A percentile compares a stretch with the other conserved stretches of the same genome.
phyloP scores from a whole-genome alignment of 2,113 vertebrate species.

The Chascanopsetta lugubris region DNA sequence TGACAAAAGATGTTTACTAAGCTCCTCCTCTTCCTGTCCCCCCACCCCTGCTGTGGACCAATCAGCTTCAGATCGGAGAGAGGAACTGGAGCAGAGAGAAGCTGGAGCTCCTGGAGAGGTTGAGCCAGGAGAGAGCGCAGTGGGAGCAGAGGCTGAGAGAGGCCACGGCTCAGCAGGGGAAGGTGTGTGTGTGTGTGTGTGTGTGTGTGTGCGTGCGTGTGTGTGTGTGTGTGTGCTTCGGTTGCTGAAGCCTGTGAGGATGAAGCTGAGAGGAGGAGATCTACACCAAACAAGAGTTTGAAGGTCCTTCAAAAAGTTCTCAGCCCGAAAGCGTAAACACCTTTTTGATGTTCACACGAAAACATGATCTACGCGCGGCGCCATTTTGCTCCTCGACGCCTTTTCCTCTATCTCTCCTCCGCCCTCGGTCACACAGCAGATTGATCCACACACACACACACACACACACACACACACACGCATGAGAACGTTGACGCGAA shows the following conservation, averaged over 20 bases:
- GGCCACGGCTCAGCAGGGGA: conserved; percentile 65
- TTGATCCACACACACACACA: no score
- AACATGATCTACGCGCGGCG: no score
- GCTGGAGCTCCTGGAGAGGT: conserved; percentile 90
- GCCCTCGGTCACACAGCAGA: no score
- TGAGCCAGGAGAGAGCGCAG: conserved; percentile 91
- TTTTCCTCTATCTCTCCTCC: no score
- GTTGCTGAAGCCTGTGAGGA: neutral
- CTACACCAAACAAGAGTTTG: no score
- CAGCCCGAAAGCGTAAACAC: no score
- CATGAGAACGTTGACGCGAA: neutral
- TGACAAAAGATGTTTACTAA: no score
- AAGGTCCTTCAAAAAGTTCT: no score
- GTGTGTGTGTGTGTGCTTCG: neutral
- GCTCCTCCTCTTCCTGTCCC: neutral
- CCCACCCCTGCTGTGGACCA: conserved; percentile 59
- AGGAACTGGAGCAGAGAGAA: conserved; percentile 97
- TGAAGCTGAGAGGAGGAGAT: neutral
- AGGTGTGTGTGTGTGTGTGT: conserved; percentile 37
- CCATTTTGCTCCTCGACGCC: no score
- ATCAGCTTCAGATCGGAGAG: conserved; percentile 93
- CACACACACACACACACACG: no score
- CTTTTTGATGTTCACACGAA: no score
- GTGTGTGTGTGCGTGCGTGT: neutral
- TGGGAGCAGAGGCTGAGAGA: conserved; percentile 91